phyloP scores from a whole-genome alignment of 2,888 invertebrate genomes.

The Parelbella ahira region DNA sequence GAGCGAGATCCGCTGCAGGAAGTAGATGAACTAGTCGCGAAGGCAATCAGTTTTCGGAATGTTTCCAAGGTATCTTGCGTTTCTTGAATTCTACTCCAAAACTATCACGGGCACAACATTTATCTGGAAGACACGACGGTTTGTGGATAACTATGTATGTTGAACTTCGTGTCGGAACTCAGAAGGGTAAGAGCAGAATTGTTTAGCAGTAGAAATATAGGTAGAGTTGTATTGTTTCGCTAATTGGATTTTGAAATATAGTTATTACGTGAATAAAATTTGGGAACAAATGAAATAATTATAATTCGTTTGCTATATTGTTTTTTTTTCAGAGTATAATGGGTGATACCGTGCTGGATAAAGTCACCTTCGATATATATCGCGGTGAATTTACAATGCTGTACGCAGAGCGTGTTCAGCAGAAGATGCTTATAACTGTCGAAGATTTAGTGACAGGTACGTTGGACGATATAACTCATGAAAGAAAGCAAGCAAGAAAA shows the following conservation, averaged over 20 bases:
- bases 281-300: no score
- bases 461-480: background rate
- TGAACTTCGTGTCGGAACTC: no score
- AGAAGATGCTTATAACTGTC: constrained; percentile 40
- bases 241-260: no score
- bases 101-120: no score
- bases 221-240: no score
- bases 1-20: constrained; percentile 54
- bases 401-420: constrained; percentile 49
- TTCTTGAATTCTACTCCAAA: no score
- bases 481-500: background rate
- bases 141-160: no score
- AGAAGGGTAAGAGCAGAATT: no score
- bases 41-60: constrained; percentile 56
- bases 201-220: no score
- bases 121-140: no score
- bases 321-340: constrained; percentile 63
- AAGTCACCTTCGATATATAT: constrained; percentile 59
- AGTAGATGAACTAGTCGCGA: constrained; percentile 62
- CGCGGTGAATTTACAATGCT: constrained; percentile 60
- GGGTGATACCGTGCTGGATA: constrained; percentile 42
- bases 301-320: no score
- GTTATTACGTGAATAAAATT: no score
- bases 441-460: constrained; percentile 61
- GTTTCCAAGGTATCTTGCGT: constrained; percentile 58